Evolutionary conservation across 2,797 vertebrate genomes (phyloP).

Genomic region (Tolypeutes matacus): DNA sequence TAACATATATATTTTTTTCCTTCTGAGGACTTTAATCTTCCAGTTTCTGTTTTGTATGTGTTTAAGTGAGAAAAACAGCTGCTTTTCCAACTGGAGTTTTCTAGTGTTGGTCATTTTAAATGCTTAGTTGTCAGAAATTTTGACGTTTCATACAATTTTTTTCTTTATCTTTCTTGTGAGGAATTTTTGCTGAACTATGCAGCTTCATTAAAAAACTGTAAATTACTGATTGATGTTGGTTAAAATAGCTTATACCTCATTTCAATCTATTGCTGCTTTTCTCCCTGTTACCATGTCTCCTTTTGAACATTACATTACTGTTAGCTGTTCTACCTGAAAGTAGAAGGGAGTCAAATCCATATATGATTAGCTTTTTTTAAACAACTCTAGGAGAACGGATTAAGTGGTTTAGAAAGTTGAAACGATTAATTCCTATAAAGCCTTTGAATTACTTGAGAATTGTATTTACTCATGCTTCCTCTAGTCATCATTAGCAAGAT

Average conservation of each 20-base stretch:
- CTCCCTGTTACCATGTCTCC: neutral
- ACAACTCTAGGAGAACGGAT: neutral
- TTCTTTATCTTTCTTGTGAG: neutral
- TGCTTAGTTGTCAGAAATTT: neutral
- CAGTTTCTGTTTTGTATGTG: constrained; percentile 16
- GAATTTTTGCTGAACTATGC: constrained; percentile 67
- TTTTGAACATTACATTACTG: neutral
- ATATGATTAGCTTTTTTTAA: neutral
- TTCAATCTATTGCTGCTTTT: constrained; percentile 52
- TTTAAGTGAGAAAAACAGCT: neutral
- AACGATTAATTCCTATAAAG: constrained; percentile 6
- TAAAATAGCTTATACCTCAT: constrained; percentile 59
- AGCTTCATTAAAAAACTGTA: constrained; percentile 67
- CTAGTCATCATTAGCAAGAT: constrained; percentile 59
- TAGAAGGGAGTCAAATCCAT: neutral
- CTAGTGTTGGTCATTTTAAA: constrained; percentile 24
- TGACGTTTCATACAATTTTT: constrained; percentile 27
- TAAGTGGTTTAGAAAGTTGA: neutral
- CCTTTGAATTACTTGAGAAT: constrained; percentile 39
- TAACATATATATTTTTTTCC: neutral
- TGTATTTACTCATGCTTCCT: neutral
- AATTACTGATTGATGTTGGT: constrained; percentile 31
- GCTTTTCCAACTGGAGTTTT: constrained; percentile 32
- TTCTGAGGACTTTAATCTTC: constrained; percentile 29
- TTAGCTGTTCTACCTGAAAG: neutral